Evolutionary conservation across 2,113 vertebrate species (phyloP), one percentile per base, ranked within the genome.

Genomic region (Anhinga rufa): DNA sequence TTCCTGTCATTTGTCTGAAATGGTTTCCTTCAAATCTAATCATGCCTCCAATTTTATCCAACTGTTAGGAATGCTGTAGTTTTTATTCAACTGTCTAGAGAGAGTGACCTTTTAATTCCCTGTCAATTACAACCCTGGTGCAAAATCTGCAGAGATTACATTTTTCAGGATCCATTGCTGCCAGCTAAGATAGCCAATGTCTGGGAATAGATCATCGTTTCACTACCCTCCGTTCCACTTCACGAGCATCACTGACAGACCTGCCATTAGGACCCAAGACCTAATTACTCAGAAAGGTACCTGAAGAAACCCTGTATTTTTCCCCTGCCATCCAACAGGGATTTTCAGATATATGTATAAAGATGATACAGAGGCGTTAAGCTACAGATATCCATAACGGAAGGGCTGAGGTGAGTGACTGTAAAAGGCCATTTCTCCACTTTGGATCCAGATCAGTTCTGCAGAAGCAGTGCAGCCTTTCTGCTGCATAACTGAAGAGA

Each of bases 121-220:
- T 57, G 16, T 29, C 51, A 79, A 19, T 46, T 65, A 90, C 28
- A 92, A 52, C 11, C 20, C 26, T 44, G 34, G 12, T 52, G 42
- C 38, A 88, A 89, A 79, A 89, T 40, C 24, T 42, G 17, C 40
- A 32, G 26, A 84, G 28, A 58, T n/a, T 3, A 51, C 9, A 49
- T 74, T 36, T 69, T 8, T 61, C 51, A 66, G 19, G 40, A 48
- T 58, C 17, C 40, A 4, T 10, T 55, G 14, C 61, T 78, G 40
- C 32, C 2, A 8, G 52, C 42, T 4, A 2, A 90, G 31, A 46
- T 0, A 62, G 74, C 4, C 19, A 19, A 5, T 6, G 5, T 34
- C 78, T 68, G 46, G 32, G 62, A 93, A 44, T 13, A 57, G 14
- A 46, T 4, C 10, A 19, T 0, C 2, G 4, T 57, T 87, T 57